A percentile compares a stretch with the other conserved stretches of the same genome.
Conservation (phyloP, 2,888 invertebrate genomes). For the Lithophane ornitopus region DNA sequence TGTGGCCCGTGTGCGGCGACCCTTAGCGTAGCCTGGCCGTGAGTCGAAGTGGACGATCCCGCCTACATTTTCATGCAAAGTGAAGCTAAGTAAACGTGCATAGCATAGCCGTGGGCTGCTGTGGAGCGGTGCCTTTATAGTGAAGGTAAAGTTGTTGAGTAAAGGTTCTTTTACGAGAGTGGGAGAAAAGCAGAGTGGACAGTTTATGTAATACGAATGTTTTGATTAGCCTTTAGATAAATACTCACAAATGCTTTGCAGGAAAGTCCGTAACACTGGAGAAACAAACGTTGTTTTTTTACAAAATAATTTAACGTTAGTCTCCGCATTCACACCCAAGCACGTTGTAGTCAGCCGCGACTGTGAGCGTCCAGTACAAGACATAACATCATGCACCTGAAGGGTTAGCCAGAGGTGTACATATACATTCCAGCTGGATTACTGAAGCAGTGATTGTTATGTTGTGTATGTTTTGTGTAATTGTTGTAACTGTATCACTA, state of each 20-base stretch:
- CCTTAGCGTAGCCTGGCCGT: not conserved
- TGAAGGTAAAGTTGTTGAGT: not conserved
- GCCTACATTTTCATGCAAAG: not conserved
- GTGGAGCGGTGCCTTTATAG: not conserved
- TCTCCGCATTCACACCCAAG: not conserved
- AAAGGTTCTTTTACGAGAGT: not conserved
- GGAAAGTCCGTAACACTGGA: constrained; percentile 16
- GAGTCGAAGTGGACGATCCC: too few species aligned
- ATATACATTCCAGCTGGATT: too few species aligned
- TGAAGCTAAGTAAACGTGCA: not conserved
- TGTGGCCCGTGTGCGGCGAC: too few species aligned
- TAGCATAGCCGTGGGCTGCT: not conserved
- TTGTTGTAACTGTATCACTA: too few species aligned
- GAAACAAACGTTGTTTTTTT: not conserved
- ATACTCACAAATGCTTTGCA: constrained; percentile 28
- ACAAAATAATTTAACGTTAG: not conserved
- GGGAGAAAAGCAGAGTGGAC: not conserved
- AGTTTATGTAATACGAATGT: not conserved
- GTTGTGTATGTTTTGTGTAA: too few species aligned
- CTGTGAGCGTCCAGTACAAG: too few species aligned
- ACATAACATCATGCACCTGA: too few species aligned
- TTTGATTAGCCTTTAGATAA: not conserved
- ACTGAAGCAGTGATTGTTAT: too few species aligned
- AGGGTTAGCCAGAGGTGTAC: too few species aligned
- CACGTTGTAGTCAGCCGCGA: too few species aligned